A percentile compares a stretch with the other conserved stretches of the same genome.
Evolutionary conservation across 2,888 invertebrate species (phyloP).

Genomic region (Thalpophila matura): DNA sequence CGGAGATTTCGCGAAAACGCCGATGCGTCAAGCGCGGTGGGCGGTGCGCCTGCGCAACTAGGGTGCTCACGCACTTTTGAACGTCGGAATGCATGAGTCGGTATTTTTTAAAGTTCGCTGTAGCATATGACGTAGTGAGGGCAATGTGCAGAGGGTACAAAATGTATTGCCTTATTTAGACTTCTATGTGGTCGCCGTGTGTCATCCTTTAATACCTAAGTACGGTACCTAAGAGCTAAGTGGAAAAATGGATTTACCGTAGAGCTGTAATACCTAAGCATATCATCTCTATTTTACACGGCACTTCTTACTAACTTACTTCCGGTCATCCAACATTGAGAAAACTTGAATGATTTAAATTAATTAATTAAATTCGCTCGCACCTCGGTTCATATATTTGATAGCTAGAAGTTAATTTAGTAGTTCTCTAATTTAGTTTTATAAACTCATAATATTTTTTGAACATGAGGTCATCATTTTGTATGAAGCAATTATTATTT

Average conservation of each 20-base stretch:
- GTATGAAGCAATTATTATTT: too few species aligned
- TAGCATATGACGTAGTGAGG: slow-evolving; percentile 4
- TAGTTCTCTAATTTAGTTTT: too few species aligned
- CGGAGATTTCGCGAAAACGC: slow-evolving; percentile 59
- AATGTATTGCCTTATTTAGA: slow-evolving; percentile 31
- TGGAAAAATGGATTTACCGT: not conserved
- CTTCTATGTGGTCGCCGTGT: not conserved
- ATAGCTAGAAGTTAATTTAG: too few species aligned
- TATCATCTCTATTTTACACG: not conserved
- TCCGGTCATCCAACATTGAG: too few species aligned
- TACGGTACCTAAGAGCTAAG: slow-evolving; percentile 3
- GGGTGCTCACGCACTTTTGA: slow-evolving; percentile 40
- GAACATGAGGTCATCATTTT: too few species aligned
- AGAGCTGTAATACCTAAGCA: not conserved
- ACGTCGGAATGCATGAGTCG: slow-evolving; percentile 16
- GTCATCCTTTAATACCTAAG: too few species aligned
- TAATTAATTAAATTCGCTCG: too few species aligned
- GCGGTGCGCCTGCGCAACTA: slow-evolving; percentile 36
- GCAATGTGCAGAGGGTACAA: not conserved
- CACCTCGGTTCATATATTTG: too few species aligned
- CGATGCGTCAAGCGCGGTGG: slow-evolving; percentile 62
- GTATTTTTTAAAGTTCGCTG: slow-evolving; percentile 1
- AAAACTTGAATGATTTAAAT: too few species aligned
- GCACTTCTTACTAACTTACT: too few species aligned
- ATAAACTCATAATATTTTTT: too few species aligned